Base-by-base conservation (phyloP, 2,113 vertebrate species). In the Limanda limanda region DNA sequence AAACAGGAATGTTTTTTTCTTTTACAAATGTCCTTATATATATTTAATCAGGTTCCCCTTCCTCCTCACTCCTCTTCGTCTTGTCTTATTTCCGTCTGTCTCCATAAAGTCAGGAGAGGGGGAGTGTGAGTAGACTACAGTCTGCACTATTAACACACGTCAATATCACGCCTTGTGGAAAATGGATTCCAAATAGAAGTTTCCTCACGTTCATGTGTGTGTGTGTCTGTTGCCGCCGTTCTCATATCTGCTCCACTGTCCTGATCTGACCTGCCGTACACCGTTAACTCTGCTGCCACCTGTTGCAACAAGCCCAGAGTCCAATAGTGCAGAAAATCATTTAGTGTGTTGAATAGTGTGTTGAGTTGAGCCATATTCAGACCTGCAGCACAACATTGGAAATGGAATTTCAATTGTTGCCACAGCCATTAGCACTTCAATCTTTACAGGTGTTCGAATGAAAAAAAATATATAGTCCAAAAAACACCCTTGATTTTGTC, bases 161-260 rank as follows among this genome's bases (percentile, higher is more conserved):
- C 84, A 89, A 88, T 88, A 81, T 84, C 62, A 51, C 15, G 67
- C 54, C 79, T 86, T 83, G 82, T 81, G 52, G 65, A 83, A 81
- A 82, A 86, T 84, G 65, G 64, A 85, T 88, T 80, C 60, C 23
- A 67, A 88, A 85, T 88, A 81, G 70, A 90, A 91, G 79, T 90
- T 78, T 78, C 86, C 83, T 86, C 85, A 87, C 62, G 68, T 69
- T 66, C 15, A 1, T 31, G 31, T 31, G 31, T 27, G 27, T 27
- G 27, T 31, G 5, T 31, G 17, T 4, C 24, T 60, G 58, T 70
- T 81, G 60, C 59, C 10, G 27, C 27, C 59, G 51, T 11, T 86
- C 68, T 63, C 60, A 75, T 48, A 55, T 66, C 75, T 71, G 47
- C 65, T 58, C 40, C 37, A 2, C 17, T 63, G 69, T 87, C 86